phyloP scores from a whole-genome alignment of 2,797 vertebrate genomes.

The Sebastes oblongus region DNA sequence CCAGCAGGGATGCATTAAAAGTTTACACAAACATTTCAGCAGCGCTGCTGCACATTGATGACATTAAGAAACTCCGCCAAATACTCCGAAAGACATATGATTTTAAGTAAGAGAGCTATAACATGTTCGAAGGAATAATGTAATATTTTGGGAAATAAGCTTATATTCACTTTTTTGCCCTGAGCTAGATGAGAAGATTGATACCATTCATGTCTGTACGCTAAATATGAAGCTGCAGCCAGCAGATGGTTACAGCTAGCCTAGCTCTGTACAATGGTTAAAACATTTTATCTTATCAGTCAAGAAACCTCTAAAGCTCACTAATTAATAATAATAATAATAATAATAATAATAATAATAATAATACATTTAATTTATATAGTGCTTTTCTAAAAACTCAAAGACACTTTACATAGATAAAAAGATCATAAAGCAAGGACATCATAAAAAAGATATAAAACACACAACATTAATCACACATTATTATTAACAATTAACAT shows the following conservation, averaged over 20 bases:
- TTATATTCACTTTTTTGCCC: not conserved
- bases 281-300: not conserved
- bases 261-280: not conserved
- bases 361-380: too few relatives aligned
- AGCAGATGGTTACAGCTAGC: not conserved
- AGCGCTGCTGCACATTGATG: slow-evolving; percentile 9
- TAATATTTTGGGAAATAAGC: not conserved
- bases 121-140: not conserved
- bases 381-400: too few relatives aligned
- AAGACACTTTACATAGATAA: too few relatives aligned
- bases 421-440: too few relatives aligned
- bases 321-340: too few relatives aligned
- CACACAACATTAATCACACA: too few relatives aligned
- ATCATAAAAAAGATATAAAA: too few relatives aligned
- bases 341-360: too few relatives aligned
- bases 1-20: slow-evolving; percentile 60
- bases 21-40: slow-evolving; percentile 48
- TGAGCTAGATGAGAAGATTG: not conserved
- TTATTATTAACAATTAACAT: not conserved
- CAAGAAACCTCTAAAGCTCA: not conserved
- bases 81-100: slow-evolving; percentile 28
- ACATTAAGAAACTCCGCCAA: slow-evolving; percentile 17
- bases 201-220: not conserved
- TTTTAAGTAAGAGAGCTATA: slow-evolving; percentile 5
- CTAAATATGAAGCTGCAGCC: not conserved